Evolutionary conservation across 2,888 invertebrate species (phyloP), one percentile per base, ranked within the genome.

Genomic region (Cephus rjabovi): DNA sequence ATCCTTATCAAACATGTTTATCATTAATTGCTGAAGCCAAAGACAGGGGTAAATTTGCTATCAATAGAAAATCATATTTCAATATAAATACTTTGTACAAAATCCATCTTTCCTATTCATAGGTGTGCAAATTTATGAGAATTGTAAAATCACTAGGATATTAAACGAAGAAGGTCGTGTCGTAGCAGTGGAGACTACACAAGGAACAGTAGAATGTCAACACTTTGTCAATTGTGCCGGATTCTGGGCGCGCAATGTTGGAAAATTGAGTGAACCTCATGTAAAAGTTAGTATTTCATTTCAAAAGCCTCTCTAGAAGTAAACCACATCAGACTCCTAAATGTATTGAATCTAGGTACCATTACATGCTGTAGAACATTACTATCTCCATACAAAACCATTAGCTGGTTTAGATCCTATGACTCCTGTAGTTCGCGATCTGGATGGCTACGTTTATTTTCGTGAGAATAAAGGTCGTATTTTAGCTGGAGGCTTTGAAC

Each of bases 151-250:
- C 9, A 94, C 94, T 35, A 94, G 94, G 85, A 93, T 98, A 15
- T 90, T 94, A 79, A 95, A 95, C 80, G 94, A 93, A 68, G 93
- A 95, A 81, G 94, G 95, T 9, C 93, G 93, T 85, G 95, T 98
- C 1, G 92, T 94, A 30, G 95, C 95, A 4, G 96, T 98, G 12
- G 95, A 96, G 86, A 98, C 98, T 0, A 94, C 94, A 6, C 92
- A 93, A 3, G 98, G 98, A 0, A 92, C 93, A 12, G 94, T 98
- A 23, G 93, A 96, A 81, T 98, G 98, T 91, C 95, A 98, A 85
- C 96, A 95, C 91, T 99, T 99, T 92, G 97, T 99, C 40, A 99
- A 99, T 92, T 97, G 98, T 90, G 96, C 97, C 34, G 99, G 99
- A 12, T 97, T 98, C 92, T 98, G 98, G 98, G 97, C 98, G 0